Evolutionary conservation across 1,140 invertebrate genomes (phyloP), one percentile per base, ranked within the genome.

Genomic region (Ceratina calcarata): DNA sequence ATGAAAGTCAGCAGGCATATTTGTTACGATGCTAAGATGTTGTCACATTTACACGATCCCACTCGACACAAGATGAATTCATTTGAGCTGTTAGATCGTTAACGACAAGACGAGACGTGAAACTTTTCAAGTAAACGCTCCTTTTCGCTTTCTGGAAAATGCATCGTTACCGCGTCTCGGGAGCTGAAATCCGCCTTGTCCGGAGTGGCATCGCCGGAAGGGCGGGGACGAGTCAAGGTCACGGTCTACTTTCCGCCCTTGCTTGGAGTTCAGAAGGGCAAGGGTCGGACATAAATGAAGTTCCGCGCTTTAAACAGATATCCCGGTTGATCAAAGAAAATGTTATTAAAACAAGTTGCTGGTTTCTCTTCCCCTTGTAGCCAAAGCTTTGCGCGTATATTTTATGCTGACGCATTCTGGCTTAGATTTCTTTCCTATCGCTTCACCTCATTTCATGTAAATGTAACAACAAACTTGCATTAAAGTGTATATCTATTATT

Each of bases 191-290:
- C 16, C n/a, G n/a, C 49, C 7, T 16, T 27, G 61, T 22, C 18
- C 27, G 15, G 10, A 70, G 75, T 51, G 66, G 57, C 22, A 32
- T 51, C 61, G 49, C 16, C 53, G 24, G 68, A 78, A 72, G 32
- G n/a, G 45, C 61, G 61, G 8, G 3, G 45, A 3, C 69, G 69
- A 64, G 68, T 27, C 68, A 78, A 78, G 76, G 76, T 78, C 51
- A 65, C 16, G 76, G 37, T 78, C 69, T 72, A 71, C 69, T 78
- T 78, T 72, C 13, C 60, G 27, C 32, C 69, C 60, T 61, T 58
- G 20, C 16, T 8, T 27, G 49, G 27, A 32, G 27, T 32, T 2
- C 16, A 57, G 67, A 69, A 69, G 24, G 53, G 67, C 51, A 20
- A 37, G 27, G 24, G 53, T 57, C 51, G 67, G 1, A 24, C 3